Percentiles rank a stretch among this genome's conserved stretches.
phyloP scores from a whole-genome alignment of 2,797 vertebrate genomes.

The Okamejei kenojei region DNA sequence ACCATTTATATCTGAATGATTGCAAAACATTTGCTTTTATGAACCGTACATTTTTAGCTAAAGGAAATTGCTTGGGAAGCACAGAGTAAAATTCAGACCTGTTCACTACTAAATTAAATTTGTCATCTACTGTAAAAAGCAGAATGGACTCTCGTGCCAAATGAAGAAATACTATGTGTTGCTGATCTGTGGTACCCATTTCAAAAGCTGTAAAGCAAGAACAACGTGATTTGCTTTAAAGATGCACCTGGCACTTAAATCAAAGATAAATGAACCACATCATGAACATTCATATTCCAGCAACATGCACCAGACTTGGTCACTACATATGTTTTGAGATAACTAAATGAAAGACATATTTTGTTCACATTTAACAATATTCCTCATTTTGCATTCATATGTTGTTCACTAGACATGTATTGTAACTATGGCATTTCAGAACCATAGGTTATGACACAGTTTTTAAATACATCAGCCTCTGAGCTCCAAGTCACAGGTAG shows the following conservation, averaged over 20 bases:
- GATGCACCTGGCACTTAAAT: neutral
- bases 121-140: neutral
- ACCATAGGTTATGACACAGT: neutral
- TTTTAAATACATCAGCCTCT: neutral
- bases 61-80: neutral
- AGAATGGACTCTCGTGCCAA: neutral
- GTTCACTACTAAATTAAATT: neutral
- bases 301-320: neutral
- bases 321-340: neutral
- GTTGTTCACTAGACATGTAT: neutral
- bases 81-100: neutral
- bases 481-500: neutral
- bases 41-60: neutral
- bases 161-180: neutral
- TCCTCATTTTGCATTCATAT: neutral
- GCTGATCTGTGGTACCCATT: neutral
- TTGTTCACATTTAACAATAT: neutral
- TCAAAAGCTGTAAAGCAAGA: neutral
- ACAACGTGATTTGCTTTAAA: neutral
- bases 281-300: neutral
- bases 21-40: neutral
- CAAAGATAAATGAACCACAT: constrained; percentile 12
- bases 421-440: neutral
- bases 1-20: neutral
- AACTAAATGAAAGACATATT: neutral